Conservation (phyloP, 2,797 vertebrate species). For the Sciaenops ocellatus region DNA sequence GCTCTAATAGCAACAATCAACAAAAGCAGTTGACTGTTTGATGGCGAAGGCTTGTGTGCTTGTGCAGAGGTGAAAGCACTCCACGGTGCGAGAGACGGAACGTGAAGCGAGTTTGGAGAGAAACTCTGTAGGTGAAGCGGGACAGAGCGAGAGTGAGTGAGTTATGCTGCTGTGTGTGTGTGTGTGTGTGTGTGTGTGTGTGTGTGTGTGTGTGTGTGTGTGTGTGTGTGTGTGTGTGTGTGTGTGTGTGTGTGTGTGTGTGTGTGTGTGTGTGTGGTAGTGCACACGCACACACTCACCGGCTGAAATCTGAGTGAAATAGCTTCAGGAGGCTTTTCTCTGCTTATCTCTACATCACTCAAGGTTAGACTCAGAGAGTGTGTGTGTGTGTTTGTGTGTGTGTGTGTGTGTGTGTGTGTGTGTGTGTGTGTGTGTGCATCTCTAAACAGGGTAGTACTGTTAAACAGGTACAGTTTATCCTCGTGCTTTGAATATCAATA, state of each 20-base stretch:
- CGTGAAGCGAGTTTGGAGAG: neutral
- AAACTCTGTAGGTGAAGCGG: neutral
- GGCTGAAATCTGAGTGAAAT: constrained; percentile 25
- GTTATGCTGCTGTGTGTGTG: neutral
- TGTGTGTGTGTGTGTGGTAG: neutral
- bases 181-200: neutral
- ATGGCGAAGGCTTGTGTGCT: neutral
- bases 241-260: neutral
- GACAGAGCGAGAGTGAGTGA: neutral
- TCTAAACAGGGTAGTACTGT: neutral
- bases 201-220: neutral
- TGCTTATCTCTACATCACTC: constrained; percentile 10
- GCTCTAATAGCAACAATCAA: neutral
- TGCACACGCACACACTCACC: too few relatives aligned
- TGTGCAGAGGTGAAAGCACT: neutral
- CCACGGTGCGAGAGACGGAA: neutral
- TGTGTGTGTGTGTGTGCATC: neutral
- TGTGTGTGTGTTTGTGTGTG: neutral
- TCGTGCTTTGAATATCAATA: neutral
- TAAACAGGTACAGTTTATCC: neutral
- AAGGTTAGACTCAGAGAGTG: neutral
- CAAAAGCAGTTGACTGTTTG: neutral
- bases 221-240: neutral
- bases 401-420: neutral
- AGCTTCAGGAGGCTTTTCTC: neutral